Evolutionary conservation across 2,888 invertebrate species (phyloP), one percentile per base, ranked within the genome.

Genomic region (Julus scandinavius): DNA sequence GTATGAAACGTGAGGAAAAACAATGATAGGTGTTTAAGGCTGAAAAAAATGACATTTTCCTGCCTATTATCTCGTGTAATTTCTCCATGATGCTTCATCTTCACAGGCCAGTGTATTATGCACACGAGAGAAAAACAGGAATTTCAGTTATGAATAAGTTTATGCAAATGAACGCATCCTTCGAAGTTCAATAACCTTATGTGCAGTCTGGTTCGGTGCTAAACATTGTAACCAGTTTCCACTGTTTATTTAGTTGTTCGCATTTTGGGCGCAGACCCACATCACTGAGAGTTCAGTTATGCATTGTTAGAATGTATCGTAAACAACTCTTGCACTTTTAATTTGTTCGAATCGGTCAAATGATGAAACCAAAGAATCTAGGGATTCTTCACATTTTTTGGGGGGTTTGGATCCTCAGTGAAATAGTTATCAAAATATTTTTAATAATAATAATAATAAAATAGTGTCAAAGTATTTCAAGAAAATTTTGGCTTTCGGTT

Each of bases 181-280:
- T 72, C 72, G 72, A 72, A 72, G 72, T 72, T 72, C 72, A 72
- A 72, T 29, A 72, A 72, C 72, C 72, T 72, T 72, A 20, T 72
- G 72, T 11, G 72, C 72, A 20, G 72, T 72, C 72, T 72, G 72
- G 72, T 72, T 72, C 20, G 72, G 29, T 72, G 72, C 72, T 72
- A 72, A 29, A 29, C 72, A 72, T 20, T 72, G 72, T 29, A 72
- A 72, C 72, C 29, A 29, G 72, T 72, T 72, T 72, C 7, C 29
- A 20, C 72, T 72, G 72, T 72, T 72, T 72, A 72, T 72, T 72
- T 72, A 72, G 72, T 72, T 72, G 7, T 72, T 72, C 29, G 72
- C 72, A 29, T 72, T 29, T 29, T 29, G 11, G 20, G 72, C 29
- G 72, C 72, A 72, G 72, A 72, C 72, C 29, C 72, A 72, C 72